Evolutionary conservation across 92 coral and sea anemone genomes (phyloP), one percentile per base, ranked within the genome.

Genomic region (Micromussa lordhowensis): DNA sequence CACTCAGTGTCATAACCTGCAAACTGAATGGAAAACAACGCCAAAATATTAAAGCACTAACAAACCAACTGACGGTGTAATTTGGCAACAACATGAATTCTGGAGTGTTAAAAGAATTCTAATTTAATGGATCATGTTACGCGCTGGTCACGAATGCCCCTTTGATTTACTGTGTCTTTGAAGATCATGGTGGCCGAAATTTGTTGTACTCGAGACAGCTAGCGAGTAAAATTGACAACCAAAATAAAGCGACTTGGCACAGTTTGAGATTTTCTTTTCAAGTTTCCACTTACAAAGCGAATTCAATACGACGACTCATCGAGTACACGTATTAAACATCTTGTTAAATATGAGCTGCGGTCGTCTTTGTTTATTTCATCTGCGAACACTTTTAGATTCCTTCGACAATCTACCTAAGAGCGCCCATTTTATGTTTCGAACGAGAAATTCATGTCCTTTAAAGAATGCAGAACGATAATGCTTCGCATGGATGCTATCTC

Each of bases 401-500:
- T 72, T 72, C 44, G 48, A 21, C 5, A 32, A 11, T 72, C 22
- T 9, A 73, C 35, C 44, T 32, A 22, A 21, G 44, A 10, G 49
- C 26, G 9, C 7, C 19, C n/a, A 18, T 32, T 36, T 34, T 19
- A 73, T 3, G 12, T 36, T 73, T 73, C 24, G 38, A 34, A 35
- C 15, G 53, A 32, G 53, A 18, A 9, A 73, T 73, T 73, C 53
- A 73, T 28, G 51, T 73, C 53, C 77, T 10, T 22, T 1, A 17
- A 36, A 29, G 19, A 2, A 5, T n/a, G 26, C 29, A 73, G 77
- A 32, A 35, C 10, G 38, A 21, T 3, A 21, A 73, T 16, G 26
- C 77, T 73, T n/a, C 38, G 77, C 77, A 36, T 73, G 77, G 34
- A 35, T 73, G 77, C n/a, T 19, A 18, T 18, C 77, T 73, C 24